phyloP scores from a whole-genome alignment of 2,113 vertebrate species.

The Salvelinus namaycush region DNA sequence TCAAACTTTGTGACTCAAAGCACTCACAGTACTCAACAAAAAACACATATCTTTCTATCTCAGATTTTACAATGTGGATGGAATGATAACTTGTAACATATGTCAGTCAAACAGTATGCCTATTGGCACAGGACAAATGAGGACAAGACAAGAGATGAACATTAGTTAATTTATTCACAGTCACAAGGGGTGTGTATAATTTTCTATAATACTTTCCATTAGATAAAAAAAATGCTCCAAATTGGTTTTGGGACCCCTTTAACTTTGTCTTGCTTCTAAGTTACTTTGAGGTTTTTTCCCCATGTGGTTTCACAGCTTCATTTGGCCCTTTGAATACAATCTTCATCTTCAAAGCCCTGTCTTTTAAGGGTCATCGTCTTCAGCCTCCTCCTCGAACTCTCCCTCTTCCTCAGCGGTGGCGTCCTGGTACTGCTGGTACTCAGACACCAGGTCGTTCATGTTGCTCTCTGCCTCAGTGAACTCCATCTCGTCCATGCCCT shows the following conservation, averaged over 20 bases:
- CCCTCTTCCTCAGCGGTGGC: conserved; percentile 87
- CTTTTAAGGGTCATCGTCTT: conserved; percentile 86
- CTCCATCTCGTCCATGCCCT: conserved; percentile 95
- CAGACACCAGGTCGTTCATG: conserved; percentile 85
- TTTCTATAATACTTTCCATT: conserved; percentile 40
- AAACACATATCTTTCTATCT: too few species aligned
- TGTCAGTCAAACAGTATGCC: background rate
- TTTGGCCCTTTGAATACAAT: too few species aligned
- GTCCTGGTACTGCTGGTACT: conserved; percentile 90
- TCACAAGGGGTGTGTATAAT: conserved; percentile 46
- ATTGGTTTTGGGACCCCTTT: conserved; percentile 24
- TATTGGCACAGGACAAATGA: background rate
- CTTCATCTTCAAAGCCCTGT: background rate
- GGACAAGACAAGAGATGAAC: conserved; percentile 19
- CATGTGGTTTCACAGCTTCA: too few species aligned
- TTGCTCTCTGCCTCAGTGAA: conserved; percentile 86
- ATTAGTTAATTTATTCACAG: conserved; percentile 67
- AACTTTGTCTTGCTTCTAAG: conserved; percentile 34
- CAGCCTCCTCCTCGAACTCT: conserved; percentile 87
- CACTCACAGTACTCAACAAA: background rate
- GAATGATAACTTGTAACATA: background rate
- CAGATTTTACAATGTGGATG: background rate
- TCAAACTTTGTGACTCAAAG: background rate
- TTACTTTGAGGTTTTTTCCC: background rate
- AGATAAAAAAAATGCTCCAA: conserved; percentile 20